These are phyloP conservation scores for Chiroxiphia lanceolata DNA, from an alignment of 2,797 vertebrate genomes.

Conservation along the genomic window DNA sequence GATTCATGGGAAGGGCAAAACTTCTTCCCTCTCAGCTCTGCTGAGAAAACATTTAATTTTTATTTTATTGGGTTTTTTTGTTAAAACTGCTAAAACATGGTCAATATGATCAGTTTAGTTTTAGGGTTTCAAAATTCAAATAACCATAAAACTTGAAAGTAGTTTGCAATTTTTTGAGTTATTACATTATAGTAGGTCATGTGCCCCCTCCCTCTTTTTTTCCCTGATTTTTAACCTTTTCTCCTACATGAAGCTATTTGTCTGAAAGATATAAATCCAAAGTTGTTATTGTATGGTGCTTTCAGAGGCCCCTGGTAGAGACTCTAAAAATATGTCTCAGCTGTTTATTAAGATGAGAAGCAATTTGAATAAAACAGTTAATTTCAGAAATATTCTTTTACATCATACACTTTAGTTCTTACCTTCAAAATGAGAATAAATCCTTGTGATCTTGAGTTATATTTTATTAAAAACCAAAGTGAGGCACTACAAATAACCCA, in stretches of 20 bases:
- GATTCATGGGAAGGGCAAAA: neutral
- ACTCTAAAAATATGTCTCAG: neutral
- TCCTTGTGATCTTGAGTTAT: neutral
- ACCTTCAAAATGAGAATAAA: neutral
- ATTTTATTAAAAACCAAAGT: neutral
- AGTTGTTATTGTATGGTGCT: neutral
- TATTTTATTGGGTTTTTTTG: neutral
- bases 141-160: neutral
- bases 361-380: neutral
- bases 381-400: neutral
- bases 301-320: neutral
- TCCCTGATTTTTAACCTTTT: neutral
- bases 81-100: neutral
- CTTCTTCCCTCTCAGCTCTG: neutral
- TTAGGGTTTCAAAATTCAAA: neutral
- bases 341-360: neutral
- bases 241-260: neutral
- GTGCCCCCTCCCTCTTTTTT: rapidly evolving
- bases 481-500: neutral
- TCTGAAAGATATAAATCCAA: neutral
- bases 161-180: neutral
- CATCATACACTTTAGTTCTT: neutral
- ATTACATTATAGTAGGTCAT: rapidly evolving
- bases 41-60: neutral
- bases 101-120: neutral